Conservation (phyloP, 1,140 invertebrate genomes). For the Phocides pigmalion region DNA sequence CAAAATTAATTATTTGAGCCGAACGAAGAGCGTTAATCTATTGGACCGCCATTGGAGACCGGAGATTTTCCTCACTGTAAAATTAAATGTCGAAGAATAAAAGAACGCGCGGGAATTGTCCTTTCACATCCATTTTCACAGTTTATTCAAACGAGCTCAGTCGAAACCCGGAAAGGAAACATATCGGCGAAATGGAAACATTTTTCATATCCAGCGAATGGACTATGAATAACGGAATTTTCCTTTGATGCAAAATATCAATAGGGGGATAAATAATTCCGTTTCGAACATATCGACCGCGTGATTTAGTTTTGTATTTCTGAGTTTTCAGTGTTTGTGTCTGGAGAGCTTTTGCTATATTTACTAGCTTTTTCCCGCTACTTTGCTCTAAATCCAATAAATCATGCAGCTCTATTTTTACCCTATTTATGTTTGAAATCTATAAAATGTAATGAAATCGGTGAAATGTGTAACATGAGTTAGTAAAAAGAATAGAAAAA, state of each 20-base stretch:
- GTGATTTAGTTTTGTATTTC: not conserved
- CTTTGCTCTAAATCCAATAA: too few species aligned
- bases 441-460: too few species aligned
- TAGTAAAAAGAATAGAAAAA: too few species aligned
- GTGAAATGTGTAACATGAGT: too few species aligned
- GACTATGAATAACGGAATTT: conserved; percentile 15
- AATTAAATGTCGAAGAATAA: conserved; percentile 21
- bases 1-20: conserved; percentile 30
- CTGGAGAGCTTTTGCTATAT: too few species aligned
- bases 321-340: not conserved
- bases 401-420: too few species aligned
- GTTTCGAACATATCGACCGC: not conserved
- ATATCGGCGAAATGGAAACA: conserved; percentile 27
- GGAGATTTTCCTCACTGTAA: conserved; percentile 20
- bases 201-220: conserved; percentile 24
- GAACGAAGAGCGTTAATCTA: conserved; percentile 26
- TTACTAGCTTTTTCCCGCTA: too few species aligned
- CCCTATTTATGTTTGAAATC: too few species aligned
- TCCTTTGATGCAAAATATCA: conserved; percentile 26
- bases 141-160: conserved; percentile 31
- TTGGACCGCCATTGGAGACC: conserved; percentile 20
- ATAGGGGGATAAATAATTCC: conserved; percentile 8
- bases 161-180: conserved; percentile 27
- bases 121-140: conserved; percentile 28
- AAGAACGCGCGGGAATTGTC: conserved; percentile 21